Conservation (phyloP, 2,113 vertebrate genomes). For the Lophius piscatorius region DNA sequence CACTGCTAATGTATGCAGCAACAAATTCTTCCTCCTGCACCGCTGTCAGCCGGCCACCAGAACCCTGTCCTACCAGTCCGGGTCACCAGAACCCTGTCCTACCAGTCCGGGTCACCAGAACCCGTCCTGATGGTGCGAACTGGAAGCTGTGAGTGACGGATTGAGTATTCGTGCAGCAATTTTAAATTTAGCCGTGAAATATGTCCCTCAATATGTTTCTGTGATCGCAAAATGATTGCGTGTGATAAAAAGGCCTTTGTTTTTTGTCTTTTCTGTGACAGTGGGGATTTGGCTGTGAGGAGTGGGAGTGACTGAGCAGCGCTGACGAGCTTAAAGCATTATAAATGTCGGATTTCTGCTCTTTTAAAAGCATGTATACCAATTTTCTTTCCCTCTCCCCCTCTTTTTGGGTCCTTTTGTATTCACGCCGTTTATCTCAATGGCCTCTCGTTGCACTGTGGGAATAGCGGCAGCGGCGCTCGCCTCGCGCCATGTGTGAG, state of each 20-base stretch:
- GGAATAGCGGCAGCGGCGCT: slow-evolving; percentile 74
- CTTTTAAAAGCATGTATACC: slow-evolving; percentile 46
- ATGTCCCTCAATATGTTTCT: slow-evolving; percentile 60
- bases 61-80: no score
- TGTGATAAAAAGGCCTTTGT: slow-evolving; percentile 34
- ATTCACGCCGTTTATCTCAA: slow-evolving; percentile 74
- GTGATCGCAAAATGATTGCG: slow-evolving; percentile 63
- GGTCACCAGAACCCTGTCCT: no score
- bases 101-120: no score
- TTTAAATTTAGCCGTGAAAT: slow-evolving; percentile 56
- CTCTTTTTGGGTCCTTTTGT: slow-evolving; percentile 63
- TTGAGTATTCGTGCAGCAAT: slow-evolving; percentile 45
- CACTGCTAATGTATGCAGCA: slow-evolving; percentile 52
- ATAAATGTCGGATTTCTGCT: slow-evolving; percentile 62
- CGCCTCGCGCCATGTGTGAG: slow-evolving; percentile 76
- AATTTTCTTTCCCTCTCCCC: slow-evolving; percentile 35
- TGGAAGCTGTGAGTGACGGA: no score
- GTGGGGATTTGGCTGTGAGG: slow-evolving; percentile 58
- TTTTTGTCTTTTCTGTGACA: slow-evolving; percentile 36
- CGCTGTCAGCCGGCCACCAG: no score
- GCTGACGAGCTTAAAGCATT: slow-evolving; percentile 68
- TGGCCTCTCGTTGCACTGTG: slow-evolving; percentile 70
- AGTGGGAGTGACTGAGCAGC: slow-evolving; percentile 70
- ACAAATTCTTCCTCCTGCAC: no score
- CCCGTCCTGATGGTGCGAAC: no score